Base-by-base conservation (phyloP, 2,113 vertebrate genomes). In the Dolichotis patagonum region DNA sequence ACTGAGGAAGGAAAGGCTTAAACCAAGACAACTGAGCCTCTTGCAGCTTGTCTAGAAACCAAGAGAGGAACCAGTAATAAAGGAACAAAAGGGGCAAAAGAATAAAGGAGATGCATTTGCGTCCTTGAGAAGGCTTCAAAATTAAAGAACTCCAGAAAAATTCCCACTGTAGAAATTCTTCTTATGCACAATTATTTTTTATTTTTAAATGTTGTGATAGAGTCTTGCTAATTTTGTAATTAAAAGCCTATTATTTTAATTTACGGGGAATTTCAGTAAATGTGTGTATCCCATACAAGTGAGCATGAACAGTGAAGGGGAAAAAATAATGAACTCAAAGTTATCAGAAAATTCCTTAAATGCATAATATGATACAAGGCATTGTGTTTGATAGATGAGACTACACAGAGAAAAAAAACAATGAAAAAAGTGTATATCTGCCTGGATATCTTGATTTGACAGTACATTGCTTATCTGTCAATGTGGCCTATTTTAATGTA, bases 321-420 rank as follows among this genome's bases (percentile, higher is more conserved):
- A 67, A 71, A 67, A 89, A 80, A 41, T 56, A 88, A 95, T 83
- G 85, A 75, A 85, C 90, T 88, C 26, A 58, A 88, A 94, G 20
- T 82, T 95, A 71, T 95, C 91, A 96, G 52, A 60, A 65, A 84
- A 63, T 22, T 87, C 80, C 82, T 81, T 60, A 77, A 1, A 71
- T 78, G 35, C 49, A 24, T 32, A 82, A 58, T 85, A n/a, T 32
- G 56, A 92, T 62, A 56, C 6, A 28, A 69, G 49, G 56, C 3
- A 35, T 28, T 78, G 5, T 85, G 62, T 35, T 94, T 96, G 94
- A 95, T 81, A 90, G 75, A 87, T 94, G 69, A 71, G 35, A 90
- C 35, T 26, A 4, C 10, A 81, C 0, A 32, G 58, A 77, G n/a
- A 88, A 91, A 90, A 71, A 69, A 58, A 90, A 41, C 81, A 52